These are phyloP conservation scores for Haliclona indistincta DNA, from an alignment of 37 sponge, comb jelly and placozoan genomes.

Conservation along the genomic window DNA sequence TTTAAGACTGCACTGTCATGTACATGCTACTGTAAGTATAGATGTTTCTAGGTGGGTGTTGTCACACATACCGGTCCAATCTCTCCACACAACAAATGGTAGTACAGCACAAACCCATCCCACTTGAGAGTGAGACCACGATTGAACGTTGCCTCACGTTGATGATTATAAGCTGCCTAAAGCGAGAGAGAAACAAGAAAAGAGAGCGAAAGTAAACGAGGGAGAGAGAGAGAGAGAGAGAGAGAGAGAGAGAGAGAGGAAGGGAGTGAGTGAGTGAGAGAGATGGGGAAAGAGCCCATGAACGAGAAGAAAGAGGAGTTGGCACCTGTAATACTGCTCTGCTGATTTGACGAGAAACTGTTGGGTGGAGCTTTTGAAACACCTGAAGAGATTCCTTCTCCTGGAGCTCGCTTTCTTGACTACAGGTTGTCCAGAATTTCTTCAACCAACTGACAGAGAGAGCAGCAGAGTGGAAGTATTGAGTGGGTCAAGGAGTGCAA, in stretches of 20 bases:
- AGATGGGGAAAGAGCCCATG: not conserved
- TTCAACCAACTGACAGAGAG: constrained; percentile 77
- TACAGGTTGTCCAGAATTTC: constrained; percentile 34
- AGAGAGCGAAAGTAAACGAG: not conserved
- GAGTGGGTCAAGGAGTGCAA: too few species aligned
- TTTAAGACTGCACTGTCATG: not conserved
- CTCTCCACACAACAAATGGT: constrained; percentile 52
- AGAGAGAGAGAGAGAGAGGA: not conserved
- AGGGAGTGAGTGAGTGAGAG: too few species aligned
- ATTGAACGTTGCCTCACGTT: constrained; percentile 29
- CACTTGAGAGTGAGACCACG: constrained; percentile 49
- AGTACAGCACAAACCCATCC: constrained; percentile 71
- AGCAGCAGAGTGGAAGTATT: too few species aligned
- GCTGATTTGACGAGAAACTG: not conserved
- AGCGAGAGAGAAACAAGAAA: not conserved
- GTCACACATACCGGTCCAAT: constrained; percentile 11
- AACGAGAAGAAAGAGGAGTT: too few species aligned
- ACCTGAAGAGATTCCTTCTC: constrained; percentile 30
- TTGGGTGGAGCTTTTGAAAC: constrained; percentile 20
- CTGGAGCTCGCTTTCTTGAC: constrained; percentile 26
- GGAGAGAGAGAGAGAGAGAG: not conserved
- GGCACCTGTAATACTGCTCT: not conserved
- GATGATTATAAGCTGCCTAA: constrained; percentile 46
- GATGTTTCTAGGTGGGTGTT: not conserved
- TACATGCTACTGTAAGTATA: not conserved